Evolutionary conservation across 2,888 invertebrate genomes (phyloP), one percentile per base, ranked within the genome.

Genomic region (Amphipyra tragopoginis): DNA sequence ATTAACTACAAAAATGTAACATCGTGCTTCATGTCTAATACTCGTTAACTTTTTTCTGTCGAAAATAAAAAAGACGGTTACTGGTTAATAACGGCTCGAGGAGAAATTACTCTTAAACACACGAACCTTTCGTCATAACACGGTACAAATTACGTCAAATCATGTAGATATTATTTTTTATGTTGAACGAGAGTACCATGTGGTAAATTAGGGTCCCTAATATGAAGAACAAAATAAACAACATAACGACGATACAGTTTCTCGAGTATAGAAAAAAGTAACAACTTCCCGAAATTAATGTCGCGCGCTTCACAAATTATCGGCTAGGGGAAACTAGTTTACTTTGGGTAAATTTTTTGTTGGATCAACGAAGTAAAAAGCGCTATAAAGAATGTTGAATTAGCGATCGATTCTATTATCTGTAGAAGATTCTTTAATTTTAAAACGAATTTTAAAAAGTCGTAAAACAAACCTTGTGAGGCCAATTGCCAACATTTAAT

Each of bases 121-220:
- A 93, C 89, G 89, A 86, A 89, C 87, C 89, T 91, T 89, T 90
- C 90, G 87, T 91, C 91, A 90, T 91, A 92, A 91, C 89, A 82
- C 82, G 82, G 76, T 86, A 90, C 89, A 93, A 93, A 93, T 93
- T 94, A 92, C 92, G 85, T 90, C 88, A 89, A 92, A 93, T 92
- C 88, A 90, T 92, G 90, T 93, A 89, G 90, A 90, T 91, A 92
- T 90, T 87, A 90, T 90, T 92, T 93, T 93, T 93, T 93, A 90
- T 84, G 73, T 63, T 70, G 77, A 79, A 82, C 75, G 69, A 86
- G 86, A 89, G 83, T 87, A 87, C 87, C 94, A 94, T 93, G 91
- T 93, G 94, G 92, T 93, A 92, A 93, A 93, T 94, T 93, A 87
- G 88, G 87, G 89, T 85, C 88, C 88, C 90, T 89, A 88, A 88